Percentiles rank a stretch among this genome's conserved stretches.
phyloP scores from a whole-genome alignment of 2,797 vertebrate genomes.

The Pangasius sanitwongsei region DNA sequence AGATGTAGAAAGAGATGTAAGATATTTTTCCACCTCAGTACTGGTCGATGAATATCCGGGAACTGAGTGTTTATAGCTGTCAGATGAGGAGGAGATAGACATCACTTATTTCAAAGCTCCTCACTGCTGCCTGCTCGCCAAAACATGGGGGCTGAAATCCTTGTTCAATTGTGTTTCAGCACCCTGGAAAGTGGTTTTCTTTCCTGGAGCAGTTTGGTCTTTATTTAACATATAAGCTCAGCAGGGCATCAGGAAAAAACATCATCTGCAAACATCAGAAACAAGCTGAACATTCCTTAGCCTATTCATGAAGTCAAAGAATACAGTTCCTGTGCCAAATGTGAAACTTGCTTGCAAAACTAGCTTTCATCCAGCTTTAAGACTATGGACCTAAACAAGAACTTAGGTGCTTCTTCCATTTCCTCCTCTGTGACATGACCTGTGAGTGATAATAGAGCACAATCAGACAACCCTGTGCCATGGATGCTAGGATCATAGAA shows the following conservation, averaged over 20 bases:
- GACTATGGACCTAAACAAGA: not conserved
- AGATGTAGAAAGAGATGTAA: not conserved
- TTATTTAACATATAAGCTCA: not conserved
- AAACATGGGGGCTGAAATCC: not conserved
- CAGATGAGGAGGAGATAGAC: not conserved
- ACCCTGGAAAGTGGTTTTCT: not conserved
- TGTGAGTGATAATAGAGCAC: not conserved
- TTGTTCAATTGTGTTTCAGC: conserved; percentile 5
- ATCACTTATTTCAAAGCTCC: not conserved
- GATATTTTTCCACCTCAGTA: not conserved
- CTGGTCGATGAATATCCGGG: not conserved
- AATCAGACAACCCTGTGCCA: not conserved
- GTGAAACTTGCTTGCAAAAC: not conserved
- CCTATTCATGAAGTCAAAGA: not conserved
- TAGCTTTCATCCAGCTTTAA: not conserved
- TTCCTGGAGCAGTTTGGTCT: not conserved
- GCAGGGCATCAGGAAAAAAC: not conserved
- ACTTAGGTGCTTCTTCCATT: not conserved
- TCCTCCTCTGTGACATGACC: not conserved
- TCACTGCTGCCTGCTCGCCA: not conserved
- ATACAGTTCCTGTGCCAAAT: not conserved
- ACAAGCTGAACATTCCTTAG: not conserved
- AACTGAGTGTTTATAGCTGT: not conserved
- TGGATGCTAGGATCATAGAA: not conserved
- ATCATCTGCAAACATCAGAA: not conserved